Percentiles rank a stretch among this genome's conserved stretches.
Evolutionary conservation across 92 coral and sea anemone genomes (phyloP).

Genomic region (Parazoanthus darwini): DNA sequence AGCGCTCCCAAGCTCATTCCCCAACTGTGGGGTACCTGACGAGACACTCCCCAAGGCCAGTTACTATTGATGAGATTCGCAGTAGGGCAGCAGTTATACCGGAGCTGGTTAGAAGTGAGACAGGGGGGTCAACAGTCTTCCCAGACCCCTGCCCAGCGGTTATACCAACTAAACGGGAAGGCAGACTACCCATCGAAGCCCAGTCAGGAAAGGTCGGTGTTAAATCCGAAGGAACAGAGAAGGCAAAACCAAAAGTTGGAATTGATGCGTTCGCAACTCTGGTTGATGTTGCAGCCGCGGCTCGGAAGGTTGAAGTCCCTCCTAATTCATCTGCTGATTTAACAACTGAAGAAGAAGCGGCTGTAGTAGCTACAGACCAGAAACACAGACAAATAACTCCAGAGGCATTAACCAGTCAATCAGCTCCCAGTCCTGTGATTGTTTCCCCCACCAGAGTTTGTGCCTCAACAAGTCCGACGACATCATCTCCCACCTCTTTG

Average conservation of each 20-base stretch:
- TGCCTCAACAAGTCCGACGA: conserved; percentile 41
- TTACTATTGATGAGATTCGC: conserved; percentile 71
- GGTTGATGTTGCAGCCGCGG: conserved; percentile 82
- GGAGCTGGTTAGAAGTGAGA: conserved; percentile 48
- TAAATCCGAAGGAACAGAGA: conserved; percentile 28
- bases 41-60: conserved; percentile 57
- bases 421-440: conserved; percentile 13
- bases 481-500: conserved; percentile 44
- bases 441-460: conserved; percentile 25
- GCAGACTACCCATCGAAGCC: conserved; percentile 10
- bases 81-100: conserved; percentile 83
- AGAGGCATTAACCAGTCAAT: not conserved
- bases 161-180: conserved; percentile 9
- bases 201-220: conserved; percentile 11
- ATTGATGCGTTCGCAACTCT: conserved; percentile 70
- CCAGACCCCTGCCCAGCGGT: conserved; percentile 63
- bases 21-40: conserved; percentile 66
- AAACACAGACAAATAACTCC: conserved; percentile 17
- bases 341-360: not conserved
- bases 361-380: not conserved
- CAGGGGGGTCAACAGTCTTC: conserved; percentile 38
- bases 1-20: conserved; percentile 52
- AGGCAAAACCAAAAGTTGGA: conserved; percentile 1
- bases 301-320: conserved; percentile 72
- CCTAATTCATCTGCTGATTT: conserved; percentile 1